A percentile compares a stretch with the other conserved stretches of the same genome.
Evolutionary conservation across 2,113 vertebrate species (phyloP).

Genomic region (Spilogale gracilis): DNA sequence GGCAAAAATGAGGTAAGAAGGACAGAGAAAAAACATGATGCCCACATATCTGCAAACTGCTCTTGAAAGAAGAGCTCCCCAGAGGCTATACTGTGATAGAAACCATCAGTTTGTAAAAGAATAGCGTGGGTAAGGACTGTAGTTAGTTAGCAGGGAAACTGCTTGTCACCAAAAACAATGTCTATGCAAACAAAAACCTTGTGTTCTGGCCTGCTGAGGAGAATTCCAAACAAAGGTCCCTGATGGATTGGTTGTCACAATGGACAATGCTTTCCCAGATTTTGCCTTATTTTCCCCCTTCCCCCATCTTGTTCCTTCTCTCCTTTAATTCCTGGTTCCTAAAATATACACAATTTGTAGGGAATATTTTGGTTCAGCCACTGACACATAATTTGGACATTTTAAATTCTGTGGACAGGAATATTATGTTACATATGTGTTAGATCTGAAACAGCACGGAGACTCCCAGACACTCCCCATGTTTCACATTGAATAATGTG

Average conservation of each 20-base stretch:
- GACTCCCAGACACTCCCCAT: neutral
- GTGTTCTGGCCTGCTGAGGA: slow-evolving; percentile 14
- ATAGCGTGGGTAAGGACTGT: neutral
- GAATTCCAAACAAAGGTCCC: slow-evolving; percentile 25
- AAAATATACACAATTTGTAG: neutral
- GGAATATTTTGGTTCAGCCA: slow-evolving; percentile 2
- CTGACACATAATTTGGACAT: neutral
- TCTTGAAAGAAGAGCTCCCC: neutral
- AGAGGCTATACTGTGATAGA: neutral
- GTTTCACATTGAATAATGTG: neutral
- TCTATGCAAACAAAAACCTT: slow-evolving; percentile 38
- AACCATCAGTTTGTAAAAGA: neutral
- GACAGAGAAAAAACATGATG: neutral
- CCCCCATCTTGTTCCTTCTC: neutral
- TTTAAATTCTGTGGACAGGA: neutral
- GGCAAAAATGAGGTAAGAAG: slow-evolving; percentile 34
- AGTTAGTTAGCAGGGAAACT: neutral
- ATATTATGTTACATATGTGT: neutral
- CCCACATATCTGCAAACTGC: neutral
- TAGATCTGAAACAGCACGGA: neutral
- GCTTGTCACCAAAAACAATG: neutral
- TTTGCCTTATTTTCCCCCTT: slow-evolving; percentile 48
- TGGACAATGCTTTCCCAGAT: slow-evolving; percentile 10
- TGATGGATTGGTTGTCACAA: slow-evolving; percentile 45
- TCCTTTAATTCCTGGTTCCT: neutral